Evolutionary conservation across 2,888 invertebrate species (phyloP).

Genomic region (Drosophila subsilvestris): DNA sequence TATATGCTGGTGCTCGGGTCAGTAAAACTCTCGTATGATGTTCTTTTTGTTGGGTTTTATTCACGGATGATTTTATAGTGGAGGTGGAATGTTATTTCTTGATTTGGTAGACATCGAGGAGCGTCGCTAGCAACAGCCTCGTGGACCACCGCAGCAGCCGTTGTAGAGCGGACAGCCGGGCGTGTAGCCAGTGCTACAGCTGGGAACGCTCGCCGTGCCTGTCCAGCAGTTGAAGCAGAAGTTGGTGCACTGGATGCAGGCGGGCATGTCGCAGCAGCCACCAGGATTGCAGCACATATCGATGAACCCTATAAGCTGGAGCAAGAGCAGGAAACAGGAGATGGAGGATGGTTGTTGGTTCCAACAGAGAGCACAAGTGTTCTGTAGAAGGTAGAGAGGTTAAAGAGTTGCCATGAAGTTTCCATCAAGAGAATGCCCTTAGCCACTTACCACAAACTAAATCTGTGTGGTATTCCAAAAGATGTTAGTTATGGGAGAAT

Average conservation of each 20-base stretch:
- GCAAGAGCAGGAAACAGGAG: background rate
- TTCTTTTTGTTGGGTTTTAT: background rate
- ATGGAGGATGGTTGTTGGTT: background rate
- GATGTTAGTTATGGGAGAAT: constrained; percentile 19
- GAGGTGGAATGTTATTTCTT: background rate
- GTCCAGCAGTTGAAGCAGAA: constrained; percentile 71
- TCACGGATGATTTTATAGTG: background rate
- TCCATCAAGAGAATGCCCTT: too few relatives aligned
- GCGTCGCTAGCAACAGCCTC: constrained; percentile 48
- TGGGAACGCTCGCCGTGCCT: constrained; percentile 39
- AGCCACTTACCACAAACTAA: constrained; percentile 34
- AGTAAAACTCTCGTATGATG: too few relatives aligned
- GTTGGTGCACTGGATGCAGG: constrained; percentile 64
- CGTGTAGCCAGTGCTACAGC: constrained; percentile 38
- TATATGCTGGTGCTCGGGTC: too few relatives aligned
- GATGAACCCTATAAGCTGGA: background rate
- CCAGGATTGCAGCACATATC: constrained; percentile 70
- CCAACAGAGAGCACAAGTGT: constrained; percentile 16
- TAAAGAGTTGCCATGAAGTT: background rate
- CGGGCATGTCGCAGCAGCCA: constrained; percentile 58
- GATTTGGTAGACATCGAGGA: background rate
- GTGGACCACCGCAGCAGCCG: constrained; percentile 58
- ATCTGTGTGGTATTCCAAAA: constrained; percentile 18
- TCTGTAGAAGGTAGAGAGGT: background rate
- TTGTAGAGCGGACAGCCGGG: constrained; percentile 52